These are phyloP conservation scores for Ormyrus pomaceus DNA, from an alignment of 2,888 invertebrate species.

Conservation along the genomic window DNA sequence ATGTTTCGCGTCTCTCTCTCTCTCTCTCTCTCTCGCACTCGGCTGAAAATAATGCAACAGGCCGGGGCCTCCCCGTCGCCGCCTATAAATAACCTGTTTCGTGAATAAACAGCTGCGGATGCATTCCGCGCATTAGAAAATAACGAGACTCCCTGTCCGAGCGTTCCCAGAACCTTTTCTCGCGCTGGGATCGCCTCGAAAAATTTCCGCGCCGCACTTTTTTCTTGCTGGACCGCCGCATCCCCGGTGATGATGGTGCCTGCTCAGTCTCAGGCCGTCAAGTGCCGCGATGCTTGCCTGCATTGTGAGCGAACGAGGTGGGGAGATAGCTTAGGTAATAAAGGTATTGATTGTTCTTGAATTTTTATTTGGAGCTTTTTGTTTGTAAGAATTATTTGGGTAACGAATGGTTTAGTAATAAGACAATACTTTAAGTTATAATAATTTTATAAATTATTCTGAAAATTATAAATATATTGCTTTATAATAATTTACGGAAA, in stretches of 20 bases:
- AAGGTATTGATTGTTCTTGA: background rate
- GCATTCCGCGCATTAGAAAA: constrained; percentile 48
- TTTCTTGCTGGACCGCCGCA: constrained; percentile 22
- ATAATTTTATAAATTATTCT: too few species aligned
- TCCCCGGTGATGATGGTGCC: constrained; percentile 33
- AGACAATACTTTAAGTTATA: too few species aligned
- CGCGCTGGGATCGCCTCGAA: background rate
- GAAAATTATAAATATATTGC: too few species aligned
- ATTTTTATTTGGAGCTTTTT: too few species aligned
- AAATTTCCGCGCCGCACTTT: background rate
- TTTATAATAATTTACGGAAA: too few species aligned
- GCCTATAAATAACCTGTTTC: constrained; percentile 53
- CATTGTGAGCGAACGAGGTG: constrained; percentile 21
- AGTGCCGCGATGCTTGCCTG: constrained; percentile 14
- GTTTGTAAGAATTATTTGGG: too few species aligned
- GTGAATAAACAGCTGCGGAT: constrained; percentile 47
- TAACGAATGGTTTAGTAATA: too few species aligned
- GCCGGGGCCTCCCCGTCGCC: background rate
- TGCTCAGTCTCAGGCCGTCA: constrained; percentile 45
- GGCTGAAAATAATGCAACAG: constrained; percentile 26
- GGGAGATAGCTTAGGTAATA: background rate
- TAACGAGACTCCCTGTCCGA: constrained; percentile 13
- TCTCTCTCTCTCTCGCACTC: background rate
- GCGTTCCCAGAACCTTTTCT: constrained; percentile 16
- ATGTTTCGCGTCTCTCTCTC: background rate